These are phyloP conservation scores for Chaetops frenatus DNA, from an alignment of 2,113 vertebrate species.

Conservation along the genomic window DNA sequence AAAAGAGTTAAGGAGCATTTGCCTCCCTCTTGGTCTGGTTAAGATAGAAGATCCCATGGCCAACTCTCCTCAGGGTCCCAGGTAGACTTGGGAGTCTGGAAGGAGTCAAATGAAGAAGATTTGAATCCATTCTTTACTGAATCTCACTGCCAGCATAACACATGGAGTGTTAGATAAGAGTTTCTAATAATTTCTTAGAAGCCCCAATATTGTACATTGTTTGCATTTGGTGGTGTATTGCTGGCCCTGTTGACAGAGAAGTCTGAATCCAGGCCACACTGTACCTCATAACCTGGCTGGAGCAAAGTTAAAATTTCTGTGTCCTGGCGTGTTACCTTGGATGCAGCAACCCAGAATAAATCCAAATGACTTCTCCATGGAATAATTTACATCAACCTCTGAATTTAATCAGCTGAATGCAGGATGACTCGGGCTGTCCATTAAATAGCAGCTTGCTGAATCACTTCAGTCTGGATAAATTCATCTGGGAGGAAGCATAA, in stretches of 20 bases:
- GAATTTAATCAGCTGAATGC: slow-evolving; percentile 17
- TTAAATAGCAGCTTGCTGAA: slow-evolving; percentile 25
- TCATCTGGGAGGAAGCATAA: slow-evolving; percentile 17
- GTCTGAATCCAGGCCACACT: not conserved
- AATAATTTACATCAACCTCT: slow-evolving; percentile 21
- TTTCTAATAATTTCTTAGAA: not conserved
- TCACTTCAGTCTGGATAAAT: slow-evolving; percentile 23
- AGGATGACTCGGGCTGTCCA: not conserved
- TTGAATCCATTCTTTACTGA: not conserved
- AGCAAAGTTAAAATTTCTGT: not conserved
- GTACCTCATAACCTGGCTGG: not conserved
- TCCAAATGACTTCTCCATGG: not conserved
- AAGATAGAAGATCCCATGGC: not conserved
- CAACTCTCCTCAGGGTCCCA: not conserved
- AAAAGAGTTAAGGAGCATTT: not conserved
- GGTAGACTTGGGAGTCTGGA: not conserved
- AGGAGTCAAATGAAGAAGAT: not conserved
- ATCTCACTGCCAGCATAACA: not conserved
- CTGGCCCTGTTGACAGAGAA: not conserved
- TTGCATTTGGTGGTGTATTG: not conserved
- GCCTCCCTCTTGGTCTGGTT: not conserved
- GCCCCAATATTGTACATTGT: accelerated
- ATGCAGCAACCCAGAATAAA: not conserved
- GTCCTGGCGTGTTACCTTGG: not conserved
- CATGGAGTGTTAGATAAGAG: not conserved